Base-by-base conservation (phyloP, 2,113 vertebrate species). In the Saguinus imperator region DNA sequence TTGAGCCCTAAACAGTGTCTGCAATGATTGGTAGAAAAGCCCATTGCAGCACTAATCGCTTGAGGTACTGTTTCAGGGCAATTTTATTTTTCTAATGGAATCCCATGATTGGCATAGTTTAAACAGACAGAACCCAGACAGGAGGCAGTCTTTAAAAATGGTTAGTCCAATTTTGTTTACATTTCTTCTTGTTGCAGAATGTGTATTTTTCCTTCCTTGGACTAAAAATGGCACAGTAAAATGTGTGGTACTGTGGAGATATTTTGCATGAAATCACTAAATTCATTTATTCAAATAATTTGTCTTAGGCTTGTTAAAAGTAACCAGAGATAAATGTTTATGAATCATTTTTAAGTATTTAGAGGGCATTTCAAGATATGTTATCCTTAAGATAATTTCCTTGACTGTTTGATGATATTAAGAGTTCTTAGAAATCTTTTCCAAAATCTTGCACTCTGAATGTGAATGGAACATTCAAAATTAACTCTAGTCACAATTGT, bases 261-360 rank as follows among this genome's bases (percentile, higher is more conserved):
- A 43, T 94, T 94, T 94, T 91, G 58, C 57, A 76, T 70, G 14
- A 95, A 95, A 75, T 94, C 89, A 64, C 48, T 91, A 23, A 75
- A 37, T 94, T 81, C 6, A 68, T 79, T 92, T 75, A 80, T 81
- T 95, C 23, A 90, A 64, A 92, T 96, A 88, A 92, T 96, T 76
- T 96, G 40, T 90, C 75, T 90, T 75, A 43, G 27, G 87, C 68
- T 84, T 68, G 86, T 87, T 57, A 45, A 92, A 64, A 97, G 75
- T 91, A 89, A 89, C 79, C 37, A 79, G 66, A 88, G 20, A 52
- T 93, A 93, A 93, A 72, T 94, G 66, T 94, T 98, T 94, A 82
- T 82, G 68, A 86, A 85, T 88, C 76, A 66, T 48, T 81, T 83
- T 37, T 90, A 88, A 91, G 85, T 88, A 86, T 57, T 70, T 91